These are phyloP conservation scores for Lithophane ornitopus DNA, from an alignment of 2,888 invertebrate genomes.

Conservation along the genomic window DNA sequence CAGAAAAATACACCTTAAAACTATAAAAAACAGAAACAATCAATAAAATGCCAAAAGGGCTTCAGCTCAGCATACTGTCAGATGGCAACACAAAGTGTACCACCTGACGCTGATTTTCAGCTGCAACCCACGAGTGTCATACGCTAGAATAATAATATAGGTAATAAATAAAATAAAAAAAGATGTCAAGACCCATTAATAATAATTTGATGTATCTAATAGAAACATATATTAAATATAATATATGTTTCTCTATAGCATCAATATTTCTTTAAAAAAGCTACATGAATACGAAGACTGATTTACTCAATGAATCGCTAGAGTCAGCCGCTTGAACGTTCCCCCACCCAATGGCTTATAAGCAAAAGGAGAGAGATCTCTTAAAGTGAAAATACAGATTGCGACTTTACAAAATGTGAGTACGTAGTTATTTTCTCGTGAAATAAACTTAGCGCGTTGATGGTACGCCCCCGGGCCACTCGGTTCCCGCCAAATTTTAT, in stretches of 20 bases:
- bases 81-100: too few relatives aligned
- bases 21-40: too few relatives aligned
- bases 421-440: slow-evolving; percentile 69
- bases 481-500: slow-evolving; percentile 63
- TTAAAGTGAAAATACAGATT: slow-evolving; percentile 80
- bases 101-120: too few relatives aligned
- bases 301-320: slow-evolving; percentile 21
- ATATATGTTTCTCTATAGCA: not conserved
- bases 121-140: too few relatives aligned
- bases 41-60: too few relatives aligned
- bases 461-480: slow-evolving; percentile 56
- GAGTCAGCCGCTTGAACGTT: slow-evolving; percentile 48
- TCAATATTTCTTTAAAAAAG: not conserved
- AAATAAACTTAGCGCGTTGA: slow-evolving; percentile 69
- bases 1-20: too few relatives aligned
- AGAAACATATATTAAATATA: too few relatives aligned
- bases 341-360: slow-evolving; percentile 66
- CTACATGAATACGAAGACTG: not conserved
- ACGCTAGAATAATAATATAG: too few relatives aligned
- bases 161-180: too few relatives aligned
- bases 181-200: too few relatives aligned
- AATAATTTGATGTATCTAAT: not conserved
- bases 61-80: too few relatives aligned
- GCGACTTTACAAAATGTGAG: slow-evolving; percentile 73
- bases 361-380: slow-evolving; percentile 76